Percentiles rank a stretch among this genome's conserved stretches.
Conservation (phyloP, 2,113 vertebrate genomes). For the Mustelus asterias region DNA sequence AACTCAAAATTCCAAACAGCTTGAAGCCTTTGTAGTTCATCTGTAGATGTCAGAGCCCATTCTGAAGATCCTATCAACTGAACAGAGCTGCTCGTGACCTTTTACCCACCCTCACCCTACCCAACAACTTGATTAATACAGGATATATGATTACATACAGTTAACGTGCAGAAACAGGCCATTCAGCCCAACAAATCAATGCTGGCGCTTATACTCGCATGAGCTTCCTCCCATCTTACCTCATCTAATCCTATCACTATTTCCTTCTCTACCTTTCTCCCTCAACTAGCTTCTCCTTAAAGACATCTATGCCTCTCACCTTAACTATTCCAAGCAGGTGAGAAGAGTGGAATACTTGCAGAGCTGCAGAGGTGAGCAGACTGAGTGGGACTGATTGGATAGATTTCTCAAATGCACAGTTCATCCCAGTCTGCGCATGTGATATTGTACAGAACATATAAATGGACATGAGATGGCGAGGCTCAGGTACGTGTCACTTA, state of each 20-base stretch:
- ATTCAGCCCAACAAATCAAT: background rate
- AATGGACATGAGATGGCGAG: background rate
- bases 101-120: background rate
- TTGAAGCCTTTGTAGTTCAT: background rate
- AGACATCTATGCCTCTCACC: background rate
- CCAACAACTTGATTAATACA: background rate
- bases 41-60: background rate
- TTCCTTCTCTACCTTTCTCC: background rate
- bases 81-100: background rate
- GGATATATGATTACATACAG: background rate
- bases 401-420: background rate
- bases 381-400: background rate
- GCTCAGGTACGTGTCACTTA: background rate
- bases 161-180: background rate
- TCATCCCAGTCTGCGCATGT: background rate
- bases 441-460: background rate
- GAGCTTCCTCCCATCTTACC: background rate
- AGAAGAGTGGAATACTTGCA: background rate
- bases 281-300: background rate
- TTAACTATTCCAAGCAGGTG: background rate
- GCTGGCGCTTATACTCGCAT: background rate
- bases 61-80: background rate
- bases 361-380: background rate
- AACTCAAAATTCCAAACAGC: background rate
- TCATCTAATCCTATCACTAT: background rate